These are phyloP conservation scores for Porites australiensis DNA, from an alignment of 64 coral and sea anemone genomes.

Conservation along the genomic window DNA sequence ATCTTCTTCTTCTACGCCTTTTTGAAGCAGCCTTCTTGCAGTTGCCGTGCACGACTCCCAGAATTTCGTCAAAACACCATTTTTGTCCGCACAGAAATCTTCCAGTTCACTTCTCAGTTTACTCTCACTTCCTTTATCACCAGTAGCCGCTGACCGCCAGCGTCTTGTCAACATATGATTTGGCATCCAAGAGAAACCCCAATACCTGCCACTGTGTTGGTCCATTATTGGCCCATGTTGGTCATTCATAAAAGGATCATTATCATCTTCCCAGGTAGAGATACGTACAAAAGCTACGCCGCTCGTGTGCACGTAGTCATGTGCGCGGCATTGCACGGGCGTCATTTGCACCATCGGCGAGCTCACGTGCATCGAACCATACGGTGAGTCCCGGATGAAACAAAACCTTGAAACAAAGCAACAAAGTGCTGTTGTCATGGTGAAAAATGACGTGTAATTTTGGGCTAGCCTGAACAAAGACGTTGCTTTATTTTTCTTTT, in stretches of 20 bases:
- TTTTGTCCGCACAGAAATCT: constrained; percentile 76
- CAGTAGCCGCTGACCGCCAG: constrained; percentile 88
- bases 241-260: constrained; percentile 29
- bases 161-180: constrained; percentile 90
- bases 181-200: constrained; percentile 77
- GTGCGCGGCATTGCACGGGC: constrained; percentile 81
- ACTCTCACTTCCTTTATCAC: constrained; percentile 58
- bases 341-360: constrained; percentile 22
- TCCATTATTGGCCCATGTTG: neutral
- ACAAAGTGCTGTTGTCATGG: neutral
- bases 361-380: constrained; percentile 67
- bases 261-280: constrained; percentile 10
- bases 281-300: constrained; percentile 89
- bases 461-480: too few species aligned
- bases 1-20: neutral
- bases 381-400: constrained; percentile 80
- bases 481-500: too few species aligned
- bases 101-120: constrained; percentile 79
- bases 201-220: neutral
- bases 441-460: too few species aligned
- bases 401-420: constrained; percentile 74
- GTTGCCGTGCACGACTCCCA: constrained; percentile 76
- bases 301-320: constrained; percentile 84
- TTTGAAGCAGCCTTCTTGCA: constrained; percentile 15
- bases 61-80: constrained; percentile 76